Percentiles rank a stretch among this genome's conserved stretches.
These are phyloP conservation scores for Neosilurus mollespiculum DNA, from an alignment of 2,797 vertebrate species.

Conservation along the genomic window DNA sequence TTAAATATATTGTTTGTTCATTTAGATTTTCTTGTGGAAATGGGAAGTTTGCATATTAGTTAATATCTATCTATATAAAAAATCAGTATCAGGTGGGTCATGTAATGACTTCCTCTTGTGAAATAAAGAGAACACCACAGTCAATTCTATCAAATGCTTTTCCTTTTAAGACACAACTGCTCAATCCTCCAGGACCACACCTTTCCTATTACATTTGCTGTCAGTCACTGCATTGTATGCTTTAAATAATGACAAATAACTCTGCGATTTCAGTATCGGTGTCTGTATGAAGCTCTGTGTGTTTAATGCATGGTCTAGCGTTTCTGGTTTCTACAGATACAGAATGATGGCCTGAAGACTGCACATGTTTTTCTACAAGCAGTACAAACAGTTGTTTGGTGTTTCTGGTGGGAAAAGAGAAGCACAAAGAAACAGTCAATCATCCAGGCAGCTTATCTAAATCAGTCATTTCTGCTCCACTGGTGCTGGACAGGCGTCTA, in stretches of 20 bases:
- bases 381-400: neutral
- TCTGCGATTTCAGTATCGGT: neutral
- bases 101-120: neutral
- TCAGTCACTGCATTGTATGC: neutral
- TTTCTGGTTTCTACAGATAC: neutral
- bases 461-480: constrained; percentile 31
- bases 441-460: constrained; percentile 13
- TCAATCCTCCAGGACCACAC: neutral
- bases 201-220: neutral
- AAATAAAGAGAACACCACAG: no score
- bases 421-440: constrained; percentile 22
- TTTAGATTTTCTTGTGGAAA: neutral
- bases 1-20: no score
- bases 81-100: neutral
- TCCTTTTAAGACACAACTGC: neutral
- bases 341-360: neutral
- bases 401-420: constrained; percentile 19
- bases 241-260: neutral
- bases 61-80: neutral
- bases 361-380: neutral
- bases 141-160: neutral
- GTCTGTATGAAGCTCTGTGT: neutral
- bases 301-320: neutral
- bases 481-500: neutral
- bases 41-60: neutral